These are phyloP conservation scores for Patagioenas fasciata DNA, from an alignment of 2,113 vertebrate species.

Conservation along the genomic window DNA sequence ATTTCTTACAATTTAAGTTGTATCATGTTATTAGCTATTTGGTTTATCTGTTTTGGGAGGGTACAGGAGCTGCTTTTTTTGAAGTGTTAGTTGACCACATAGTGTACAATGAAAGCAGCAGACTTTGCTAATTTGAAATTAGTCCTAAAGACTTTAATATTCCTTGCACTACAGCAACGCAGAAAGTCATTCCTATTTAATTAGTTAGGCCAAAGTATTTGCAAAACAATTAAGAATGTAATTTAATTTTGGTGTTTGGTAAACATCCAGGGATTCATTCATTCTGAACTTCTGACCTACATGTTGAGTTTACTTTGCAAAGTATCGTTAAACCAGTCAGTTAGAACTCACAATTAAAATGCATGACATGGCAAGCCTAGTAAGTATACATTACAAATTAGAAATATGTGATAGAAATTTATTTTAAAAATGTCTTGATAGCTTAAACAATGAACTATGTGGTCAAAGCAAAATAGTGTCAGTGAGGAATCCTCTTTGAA, in stretches of 20 bases:
- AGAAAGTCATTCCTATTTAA: constrained; percentile 79
- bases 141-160: constrained; percentile 77
- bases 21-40: not conserved
- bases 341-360: constrained; percentile 72
- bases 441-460: not conserved
- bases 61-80: not conserved
- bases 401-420: not conserved
- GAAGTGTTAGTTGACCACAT: constrained; percentile 40
- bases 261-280: constrained; percentile 81
- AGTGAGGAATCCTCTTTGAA: not conserved
- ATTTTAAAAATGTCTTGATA: not conserved
- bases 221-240: constrained; percentile 80
- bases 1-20: not conserved
- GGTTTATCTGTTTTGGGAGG: not conserved
- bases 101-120: constrained; percentile 57
- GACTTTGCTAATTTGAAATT: constrained; percentile 72
- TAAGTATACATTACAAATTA: constrained; percentile 23
- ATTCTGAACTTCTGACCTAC: constrained; percentile 75
- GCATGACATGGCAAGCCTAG: not conserved
- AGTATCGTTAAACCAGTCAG: constrained; percentile 72
- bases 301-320: constrained; percentile 71
- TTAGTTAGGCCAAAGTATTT: constrained; percentile 80
- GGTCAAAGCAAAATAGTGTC: not conserved
- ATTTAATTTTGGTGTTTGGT: constrained; percentile 78
- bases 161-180: constrained; percentile 68